A percentile compares a stretch with the other conserved stretches of the same genome.
Evolutionary conservation across 2,113 vertebrate genomes (phyloP).

Genomic region (Psilopogon haemacephalus): DNA sequence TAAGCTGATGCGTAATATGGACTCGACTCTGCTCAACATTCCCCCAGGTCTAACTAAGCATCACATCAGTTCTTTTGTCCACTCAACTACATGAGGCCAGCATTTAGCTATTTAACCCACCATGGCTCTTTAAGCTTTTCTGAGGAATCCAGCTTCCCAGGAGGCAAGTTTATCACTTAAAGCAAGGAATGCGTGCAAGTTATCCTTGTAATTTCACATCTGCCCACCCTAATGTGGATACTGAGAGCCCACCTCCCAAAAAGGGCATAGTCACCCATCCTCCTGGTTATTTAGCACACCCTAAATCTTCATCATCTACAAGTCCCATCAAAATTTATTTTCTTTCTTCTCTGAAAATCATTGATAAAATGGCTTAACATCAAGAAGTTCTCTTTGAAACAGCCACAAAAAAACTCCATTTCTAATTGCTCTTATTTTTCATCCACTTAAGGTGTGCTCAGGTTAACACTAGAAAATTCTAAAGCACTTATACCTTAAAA

Average conservation of each 20-base stretch:
- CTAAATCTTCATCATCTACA: not conserved
- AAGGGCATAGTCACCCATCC: not conserved
- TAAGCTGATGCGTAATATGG: not conserved
- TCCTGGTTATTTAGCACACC: not conserved
- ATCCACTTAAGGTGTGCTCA: not conserved
- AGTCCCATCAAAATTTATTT: not conserved
- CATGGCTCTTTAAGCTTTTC: not conserved
- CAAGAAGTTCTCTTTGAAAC: not conserved
- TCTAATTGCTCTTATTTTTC: not conserved
- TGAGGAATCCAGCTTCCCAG: not conserved
- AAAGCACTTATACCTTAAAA: not conserved
- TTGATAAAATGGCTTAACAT: not conserved
- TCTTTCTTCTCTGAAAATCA: not conserved
- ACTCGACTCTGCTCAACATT: not conserved
- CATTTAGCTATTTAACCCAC: not conserved
- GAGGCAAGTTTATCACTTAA: not conserved
- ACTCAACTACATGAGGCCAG: rapidly evolving
- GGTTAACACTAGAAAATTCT: not conserved
- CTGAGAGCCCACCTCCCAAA: not conserved
- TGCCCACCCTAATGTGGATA: not conserved
- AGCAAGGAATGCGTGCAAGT: not conserved
- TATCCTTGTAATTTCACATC: not conserved
- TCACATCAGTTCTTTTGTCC: not conserved
- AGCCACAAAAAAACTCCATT: not conserved
- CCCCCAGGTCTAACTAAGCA: not conserved